Conservation (phyloP, 2,888 invertebrate species). For the Cepaea hortensis region DNA sequence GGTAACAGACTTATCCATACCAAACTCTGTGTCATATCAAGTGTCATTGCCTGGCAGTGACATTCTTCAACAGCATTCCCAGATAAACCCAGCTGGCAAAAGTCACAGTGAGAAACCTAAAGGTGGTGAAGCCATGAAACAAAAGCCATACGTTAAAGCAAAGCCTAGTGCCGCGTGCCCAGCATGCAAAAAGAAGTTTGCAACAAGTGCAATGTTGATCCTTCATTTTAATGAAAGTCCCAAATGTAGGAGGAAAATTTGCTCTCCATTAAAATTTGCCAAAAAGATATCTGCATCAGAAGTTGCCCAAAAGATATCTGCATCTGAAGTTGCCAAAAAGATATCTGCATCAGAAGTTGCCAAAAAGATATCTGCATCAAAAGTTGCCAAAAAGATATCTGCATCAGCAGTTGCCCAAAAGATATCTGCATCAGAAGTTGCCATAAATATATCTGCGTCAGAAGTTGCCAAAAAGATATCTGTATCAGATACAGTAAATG, state of each 20-base stretch:
- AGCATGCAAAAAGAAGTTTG: slow-evolving; percentile 17
- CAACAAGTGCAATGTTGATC: slow-evolving; percentile 16
- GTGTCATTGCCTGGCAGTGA: background rate
- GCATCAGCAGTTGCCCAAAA: no score
- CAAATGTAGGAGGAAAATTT: slow-evolving; percentile 1
- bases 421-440: no score
- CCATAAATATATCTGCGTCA: no score
- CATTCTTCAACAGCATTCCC: slow-evolving; percentile 7
- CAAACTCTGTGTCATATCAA: slow-evolving; percentile 3
- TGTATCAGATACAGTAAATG: background rate
- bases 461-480: no score
- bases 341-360: no score
- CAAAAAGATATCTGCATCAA: background rate
- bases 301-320: no score
- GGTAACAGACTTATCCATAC: no score
- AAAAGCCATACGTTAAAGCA: background rate
- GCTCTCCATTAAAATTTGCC: background rate
- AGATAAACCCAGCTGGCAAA: slow-evolving; percentile 10
- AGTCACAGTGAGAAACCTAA: background rate
- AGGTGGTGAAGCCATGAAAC: background rate
- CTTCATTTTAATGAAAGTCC: slow-evolving; percentile 18
- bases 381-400: background rate
- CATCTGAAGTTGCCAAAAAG: no score
- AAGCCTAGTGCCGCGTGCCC: background rate
- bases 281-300: background rate